Percentiles rank a stretch among this genome's conserved stretches.
These are phyloP conservation scores for Pediacus dermestoides DNA, from an alignment of 2,888 invertebrate genomes.

Conservation along the genomic window DNA sequence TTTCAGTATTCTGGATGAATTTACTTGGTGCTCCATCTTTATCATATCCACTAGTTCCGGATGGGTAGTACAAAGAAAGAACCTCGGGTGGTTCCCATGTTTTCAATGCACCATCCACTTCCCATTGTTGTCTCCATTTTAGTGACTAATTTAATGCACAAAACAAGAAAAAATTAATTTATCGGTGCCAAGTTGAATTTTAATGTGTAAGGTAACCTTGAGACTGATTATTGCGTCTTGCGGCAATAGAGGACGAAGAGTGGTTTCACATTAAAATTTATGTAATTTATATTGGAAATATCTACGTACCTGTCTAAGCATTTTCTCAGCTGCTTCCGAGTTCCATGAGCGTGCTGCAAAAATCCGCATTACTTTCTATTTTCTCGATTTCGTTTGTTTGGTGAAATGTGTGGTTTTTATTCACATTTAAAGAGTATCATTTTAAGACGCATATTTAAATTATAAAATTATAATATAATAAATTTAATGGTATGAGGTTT, in stretches of 20 bases:
- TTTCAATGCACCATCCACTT: constrained; percentile 62
- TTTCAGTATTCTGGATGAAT: constrained; percentile 2
- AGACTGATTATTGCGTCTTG: no score
- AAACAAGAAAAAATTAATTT: constrained; percentile 10
- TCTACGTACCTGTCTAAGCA: constrained; percentile 73
- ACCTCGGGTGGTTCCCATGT: constrained; percentile 71
- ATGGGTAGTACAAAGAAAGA: constrained; percentile 69
- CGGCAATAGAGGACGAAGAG: constrained; percentile 1
- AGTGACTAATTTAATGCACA: constrained; percentile 61
- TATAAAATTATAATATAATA: no score
- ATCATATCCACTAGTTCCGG: constrained; percentile 76
- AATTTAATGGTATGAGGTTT: no score
- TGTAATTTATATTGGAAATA: no score
- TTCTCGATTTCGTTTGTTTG: no score
- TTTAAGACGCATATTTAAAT: no score
- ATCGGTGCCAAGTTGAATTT: not conserved
- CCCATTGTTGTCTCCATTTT: constrained; percentile 73
- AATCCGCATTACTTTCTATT: no score
- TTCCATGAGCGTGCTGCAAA: constrained; percentile 83
- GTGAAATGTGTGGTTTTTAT: no score
- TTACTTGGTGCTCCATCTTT: constrained; percentile 77
- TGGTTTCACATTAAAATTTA: no score
- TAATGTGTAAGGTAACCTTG: constrained; percentile 1
- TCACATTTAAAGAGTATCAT: no score
- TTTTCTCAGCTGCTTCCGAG: constrained; percentile 82